phyloP scores from a whole-genome alignment of 2,888 invertebrate genomes.

The Pycnomerus fuliginosus region DNA sequence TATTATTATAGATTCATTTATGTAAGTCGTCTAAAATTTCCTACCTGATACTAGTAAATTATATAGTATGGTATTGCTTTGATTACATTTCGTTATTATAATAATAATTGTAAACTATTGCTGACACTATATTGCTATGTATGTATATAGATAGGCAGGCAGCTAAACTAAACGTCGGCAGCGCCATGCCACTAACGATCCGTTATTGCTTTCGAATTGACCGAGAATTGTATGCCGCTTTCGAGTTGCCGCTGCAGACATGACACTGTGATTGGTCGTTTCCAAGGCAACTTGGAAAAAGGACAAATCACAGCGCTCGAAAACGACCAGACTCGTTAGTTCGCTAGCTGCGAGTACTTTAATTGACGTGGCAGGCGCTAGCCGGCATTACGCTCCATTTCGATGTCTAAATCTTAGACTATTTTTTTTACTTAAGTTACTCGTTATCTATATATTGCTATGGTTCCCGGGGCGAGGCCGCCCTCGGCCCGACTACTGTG shows the following conservation, averaged over 20 bases:
- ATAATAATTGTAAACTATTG: slow-evolving; percentile 47
- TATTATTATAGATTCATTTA: slow-evolving; percentile 32
- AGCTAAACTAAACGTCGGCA: slow-evolving; percentile 44
- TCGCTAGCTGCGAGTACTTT: too few species aligned
- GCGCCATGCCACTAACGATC: slow-evolving; percentile 25
- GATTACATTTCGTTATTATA: slow-evolving; percentile 44
- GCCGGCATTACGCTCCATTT: slow-evolving; percentile 30
- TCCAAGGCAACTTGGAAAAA: too few species aligned
- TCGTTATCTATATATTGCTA: slow-evolving; percentile 53
- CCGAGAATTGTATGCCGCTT: slow-evolving; percentile 12
- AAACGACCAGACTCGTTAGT: too few species aligned
- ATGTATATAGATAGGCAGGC: slow-evolving; percentile 49
- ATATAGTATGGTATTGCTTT: slow-evolving; percentile 51
- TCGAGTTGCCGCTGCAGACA: slow-evolving; percentile 25
- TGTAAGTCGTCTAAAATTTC: slow-evolving; percentile 33
- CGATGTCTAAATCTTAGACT: slow-evolving; percentile 41
- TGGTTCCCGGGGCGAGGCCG: slow-evolving; percentile 47
- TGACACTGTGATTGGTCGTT: too few species aligned
- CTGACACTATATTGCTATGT: slow-evolving; percentile 53
- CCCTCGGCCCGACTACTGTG: slow-evolving; percentile 48
- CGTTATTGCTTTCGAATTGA: slow-evolving; percentile 18
- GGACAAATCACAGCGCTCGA: too few species aligned
- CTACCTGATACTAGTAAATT: slow-evolving; percentile 48
- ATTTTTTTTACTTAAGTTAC: slow-evolving; percentile 39
- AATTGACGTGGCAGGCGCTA: too few species aligned